A percentile compares a stretch with the other conserved stretches of the same genome.
Conservation (phyloP, 2,113 vertebrate genomes). For the Microtus oregoni region DNA sequence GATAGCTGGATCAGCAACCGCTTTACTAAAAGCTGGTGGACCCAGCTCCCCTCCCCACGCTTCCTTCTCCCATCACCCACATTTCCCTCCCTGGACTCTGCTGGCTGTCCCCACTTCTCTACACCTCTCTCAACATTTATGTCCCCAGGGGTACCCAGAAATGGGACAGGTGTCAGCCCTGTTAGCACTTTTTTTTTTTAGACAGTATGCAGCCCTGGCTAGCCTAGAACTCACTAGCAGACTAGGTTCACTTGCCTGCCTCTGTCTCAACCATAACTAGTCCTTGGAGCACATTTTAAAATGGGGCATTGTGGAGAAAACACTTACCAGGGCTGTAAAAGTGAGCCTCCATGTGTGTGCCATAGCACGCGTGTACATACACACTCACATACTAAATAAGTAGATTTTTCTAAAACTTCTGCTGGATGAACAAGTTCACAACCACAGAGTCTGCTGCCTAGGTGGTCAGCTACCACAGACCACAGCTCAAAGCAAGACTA, state of each 20-base stretch:
- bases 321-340: background rate
- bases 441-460: background rate
- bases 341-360: background rate
- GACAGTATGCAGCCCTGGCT: background rate
- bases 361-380: background rate
- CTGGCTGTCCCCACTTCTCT: background rate
- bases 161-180: background rate
- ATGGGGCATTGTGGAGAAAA: background rate
- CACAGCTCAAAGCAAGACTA: background rate
- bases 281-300: background rate
- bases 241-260: background rate
- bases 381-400: background rate
- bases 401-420: background rate
- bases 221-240: background rate
- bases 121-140: background rate
- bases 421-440: background rate
- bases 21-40: background rate
- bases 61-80: background rate
- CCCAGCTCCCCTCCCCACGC: background rate
- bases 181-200: background rate
- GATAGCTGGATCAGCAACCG: background rate
- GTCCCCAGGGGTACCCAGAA: background rate
- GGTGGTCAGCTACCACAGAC: background rate
- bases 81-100: constrained; percentile 27
- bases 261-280: background rate